Evolutionary conservation across 2,888 invertebrate genomes (phyloP).

Genomic region (Ennomos erosarius): DNA sequence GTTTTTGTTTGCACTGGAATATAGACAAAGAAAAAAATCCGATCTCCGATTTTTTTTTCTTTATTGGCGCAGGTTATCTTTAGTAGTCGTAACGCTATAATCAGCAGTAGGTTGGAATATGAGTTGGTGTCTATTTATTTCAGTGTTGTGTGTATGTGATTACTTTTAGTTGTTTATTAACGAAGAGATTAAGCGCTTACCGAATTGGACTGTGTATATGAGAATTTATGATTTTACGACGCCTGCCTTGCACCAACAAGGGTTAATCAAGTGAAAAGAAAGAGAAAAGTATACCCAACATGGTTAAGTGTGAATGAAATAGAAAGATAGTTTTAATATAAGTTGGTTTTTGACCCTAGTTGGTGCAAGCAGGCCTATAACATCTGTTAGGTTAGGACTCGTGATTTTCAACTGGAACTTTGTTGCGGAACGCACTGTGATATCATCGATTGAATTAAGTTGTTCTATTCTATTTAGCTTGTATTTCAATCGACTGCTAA

Average conservation of each 20-base stretch:
- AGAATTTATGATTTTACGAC: not conserved
- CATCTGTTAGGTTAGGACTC: not conserved
- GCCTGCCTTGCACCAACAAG: too few species aligned
- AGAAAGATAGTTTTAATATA: too few species aligned
- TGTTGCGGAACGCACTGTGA: conserved; percentile 25
- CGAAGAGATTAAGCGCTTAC: conserved; percentile 35
- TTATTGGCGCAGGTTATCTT: not conserved
- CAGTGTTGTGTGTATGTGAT: conserved; percentile 38
- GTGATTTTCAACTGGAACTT: conserved; percentile 6
- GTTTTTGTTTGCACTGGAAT: too few species aligned
- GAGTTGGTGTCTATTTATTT: conserved; percentile 42
- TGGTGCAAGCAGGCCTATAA: too few species aligned
- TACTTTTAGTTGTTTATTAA: conserved; percentile 34
- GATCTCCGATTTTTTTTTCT: too few species aligned
- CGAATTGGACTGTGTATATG: conserved; percentile 15
- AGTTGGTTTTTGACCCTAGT: too few species aligned
- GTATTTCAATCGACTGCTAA: conserved; percentile 22
- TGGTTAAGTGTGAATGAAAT: too few species aligned
- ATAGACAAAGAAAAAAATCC: too few species aligned
- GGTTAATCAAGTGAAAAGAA: too few species aligned
- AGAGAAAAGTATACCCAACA: too few species aligned
- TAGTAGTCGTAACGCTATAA: conserved; percentile 8
- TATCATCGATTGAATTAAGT: conserved; percentile 16
- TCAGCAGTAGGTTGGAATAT: conserved; percentile 29
- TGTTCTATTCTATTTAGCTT: conserved; percentile 8